Evolutionary conservation across 1,140 invertebrate genomes (phyloP).

Genomic region (Latrodectus geometricus): DNA sequence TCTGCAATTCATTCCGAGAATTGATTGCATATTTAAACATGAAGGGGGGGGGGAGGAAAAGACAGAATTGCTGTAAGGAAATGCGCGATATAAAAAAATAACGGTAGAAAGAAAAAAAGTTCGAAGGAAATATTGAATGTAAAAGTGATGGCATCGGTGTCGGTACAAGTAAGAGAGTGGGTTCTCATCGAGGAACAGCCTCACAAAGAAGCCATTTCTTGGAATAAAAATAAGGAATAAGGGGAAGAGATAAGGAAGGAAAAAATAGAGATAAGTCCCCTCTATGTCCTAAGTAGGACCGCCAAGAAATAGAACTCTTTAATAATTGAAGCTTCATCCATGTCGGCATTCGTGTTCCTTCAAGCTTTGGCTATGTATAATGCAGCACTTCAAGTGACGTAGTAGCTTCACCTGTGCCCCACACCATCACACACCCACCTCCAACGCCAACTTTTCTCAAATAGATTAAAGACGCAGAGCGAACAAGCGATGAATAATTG

Average conservation of each 20-base stretch:
- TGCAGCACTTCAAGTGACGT: constrained; percentile 20
- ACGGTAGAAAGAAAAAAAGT: too few relatives aligned
- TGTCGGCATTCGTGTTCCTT: constrained; percentile 10
- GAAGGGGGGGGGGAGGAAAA: too few relatives aligned
- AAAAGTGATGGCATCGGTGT: background rate
- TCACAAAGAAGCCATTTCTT: background rate
- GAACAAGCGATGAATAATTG: constrained; percentile 26
- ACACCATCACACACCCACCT: background rate
- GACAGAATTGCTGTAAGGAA: too few relatives aligned
- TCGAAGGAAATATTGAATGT: background rate
- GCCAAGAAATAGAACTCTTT: constrained; percentile 23
- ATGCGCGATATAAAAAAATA: too few relatives aligned
- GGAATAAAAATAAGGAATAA: background rate
- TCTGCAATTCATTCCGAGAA: too few relatives aligned
- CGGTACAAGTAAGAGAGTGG: background rate
- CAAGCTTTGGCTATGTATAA: constrained; percentile 18
- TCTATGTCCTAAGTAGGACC: constrained; percentile 15
- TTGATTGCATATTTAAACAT: too few relatives aligned
- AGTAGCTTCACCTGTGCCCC: constrained; percentile 8
- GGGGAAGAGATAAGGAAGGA: background rate
- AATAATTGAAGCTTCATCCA: constrained; percentile 19
- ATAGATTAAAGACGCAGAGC: constrained; percentile 28
- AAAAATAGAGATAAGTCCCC: background rate
- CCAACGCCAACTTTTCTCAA: background rate
- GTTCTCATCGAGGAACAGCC: background rate